A percentile compares a stretch with the other conserved stretches of the same genome.
phyloP scores from a whole-genome alignment of 2,113 vertebrate species.

The Cheirogaleus medius region DNA sequence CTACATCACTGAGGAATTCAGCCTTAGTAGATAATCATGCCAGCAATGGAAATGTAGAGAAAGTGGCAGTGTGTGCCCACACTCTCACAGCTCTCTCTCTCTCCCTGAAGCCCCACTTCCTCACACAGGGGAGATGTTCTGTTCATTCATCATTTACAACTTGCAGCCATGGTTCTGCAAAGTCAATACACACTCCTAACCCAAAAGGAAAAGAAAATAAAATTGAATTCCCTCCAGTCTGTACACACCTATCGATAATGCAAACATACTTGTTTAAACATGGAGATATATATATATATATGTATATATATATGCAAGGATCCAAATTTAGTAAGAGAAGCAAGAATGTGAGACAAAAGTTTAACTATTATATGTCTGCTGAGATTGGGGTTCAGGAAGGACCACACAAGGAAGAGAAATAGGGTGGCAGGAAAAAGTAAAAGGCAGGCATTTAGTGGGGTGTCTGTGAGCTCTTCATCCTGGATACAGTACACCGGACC shows the following conservation, averaged over 20 bases:
- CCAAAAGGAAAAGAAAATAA: neutral
- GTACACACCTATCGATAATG: neutral
- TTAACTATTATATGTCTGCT: slow-evolving; percentile 1
- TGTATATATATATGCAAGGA: neutral
- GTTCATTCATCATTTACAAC: slow-evolving; percentile 39
- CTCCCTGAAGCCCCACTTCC: neutral
- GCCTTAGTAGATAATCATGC: neutral
- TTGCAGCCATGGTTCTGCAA: neutral
- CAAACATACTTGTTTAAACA: neutral
- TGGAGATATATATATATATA: neutral
- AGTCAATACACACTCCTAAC: neutral
- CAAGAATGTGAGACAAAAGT: neutral
- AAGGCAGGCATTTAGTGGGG: neutral
- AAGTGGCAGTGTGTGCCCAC: neutral
- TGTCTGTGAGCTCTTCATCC: neutral
- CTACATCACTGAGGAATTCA: neutral
- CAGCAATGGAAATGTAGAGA: neutral
- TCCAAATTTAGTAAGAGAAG: neutral
- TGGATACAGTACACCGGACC: neutral
- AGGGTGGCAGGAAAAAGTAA: neutral
- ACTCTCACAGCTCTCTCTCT: too few species aligned
- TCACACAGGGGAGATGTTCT: neutral
- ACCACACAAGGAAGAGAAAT: neutral
- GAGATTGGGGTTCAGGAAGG: neutral
- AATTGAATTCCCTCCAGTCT: neutral